Evolutionary conservation across 2,113 vertebrate species (phyloP).

Genomic region (Progne subis): DNA sequence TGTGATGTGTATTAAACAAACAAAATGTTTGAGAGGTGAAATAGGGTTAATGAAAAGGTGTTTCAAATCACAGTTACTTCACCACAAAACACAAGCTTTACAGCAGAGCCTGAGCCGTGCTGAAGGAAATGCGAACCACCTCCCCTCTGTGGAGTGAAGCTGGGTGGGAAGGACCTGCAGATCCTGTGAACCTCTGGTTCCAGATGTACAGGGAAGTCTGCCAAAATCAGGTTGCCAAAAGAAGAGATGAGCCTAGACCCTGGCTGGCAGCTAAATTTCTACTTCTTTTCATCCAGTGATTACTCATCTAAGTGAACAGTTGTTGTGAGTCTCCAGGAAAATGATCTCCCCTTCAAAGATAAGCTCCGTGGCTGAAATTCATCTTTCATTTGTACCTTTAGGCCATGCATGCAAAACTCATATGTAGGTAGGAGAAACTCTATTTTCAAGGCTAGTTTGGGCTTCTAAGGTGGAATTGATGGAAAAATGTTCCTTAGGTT

Average conservation of each 20-base stretch:
- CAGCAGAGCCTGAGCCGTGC: not conserved
- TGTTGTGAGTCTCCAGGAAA: not conserved
- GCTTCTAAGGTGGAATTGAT: not conserved
- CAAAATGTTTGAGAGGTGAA: not conserved
- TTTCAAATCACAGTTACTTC: not conserved
- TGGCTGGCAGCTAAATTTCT: not conserved
- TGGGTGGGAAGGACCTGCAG: not conserved
- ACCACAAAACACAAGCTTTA: not conserved
- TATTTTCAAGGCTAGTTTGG: not conserved
- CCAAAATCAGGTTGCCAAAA: not conserved
- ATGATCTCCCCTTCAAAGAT: not conserved
- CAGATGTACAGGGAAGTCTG: not conserved
- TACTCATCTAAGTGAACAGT: accelerated
- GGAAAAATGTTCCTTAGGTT: not conserved
- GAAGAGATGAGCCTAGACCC: not conserved
- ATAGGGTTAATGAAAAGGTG: not conserved
- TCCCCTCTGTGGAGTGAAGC: not conserved
- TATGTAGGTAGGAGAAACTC: not conserved
- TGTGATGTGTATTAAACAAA: accelerated
- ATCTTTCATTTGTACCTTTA: not conserved
- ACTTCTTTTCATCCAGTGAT: not conserved
- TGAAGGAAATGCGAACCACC: not conserved
- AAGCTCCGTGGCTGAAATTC: not conserved
- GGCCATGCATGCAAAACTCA: not conserved
- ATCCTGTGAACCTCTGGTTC: not conserved